Conservation (phyloP, 1,140 invertebrate species). For the Tetramorium parvispinum region DNA sequence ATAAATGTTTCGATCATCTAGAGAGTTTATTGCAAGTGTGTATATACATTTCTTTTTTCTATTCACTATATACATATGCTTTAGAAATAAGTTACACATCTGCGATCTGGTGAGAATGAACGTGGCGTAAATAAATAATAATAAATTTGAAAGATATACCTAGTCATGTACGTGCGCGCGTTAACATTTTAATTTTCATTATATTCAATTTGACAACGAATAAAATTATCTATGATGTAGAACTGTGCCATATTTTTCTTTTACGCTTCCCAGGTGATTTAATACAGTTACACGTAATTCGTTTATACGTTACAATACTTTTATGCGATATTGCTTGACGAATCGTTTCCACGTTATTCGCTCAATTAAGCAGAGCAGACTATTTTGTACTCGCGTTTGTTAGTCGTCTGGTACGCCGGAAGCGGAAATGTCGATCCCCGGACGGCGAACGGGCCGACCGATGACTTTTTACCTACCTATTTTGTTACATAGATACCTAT, state of each 20-base stretch:
- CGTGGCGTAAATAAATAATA: neutral
- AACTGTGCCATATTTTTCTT: neutral
- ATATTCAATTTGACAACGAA: neutral
- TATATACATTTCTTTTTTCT: neutral
- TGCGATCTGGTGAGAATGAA: neutral
- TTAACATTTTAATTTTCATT: neutral
- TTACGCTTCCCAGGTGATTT: neutral
- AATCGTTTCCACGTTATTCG: conserved; percentile 34
- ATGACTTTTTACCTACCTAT: conserved; percentile 44
- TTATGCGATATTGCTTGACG: neutral
- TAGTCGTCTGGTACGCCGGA: conserved; percentile 5
- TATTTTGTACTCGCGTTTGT: conserved; percentile 39
- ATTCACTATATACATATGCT: neutral
- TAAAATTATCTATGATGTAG: neutral
- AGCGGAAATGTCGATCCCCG: conserved; percentile 33
- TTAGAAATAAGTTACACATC: conserved; percentile 13
- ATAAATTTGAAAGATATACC: neutral
- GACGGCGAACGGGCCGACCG: neutral
- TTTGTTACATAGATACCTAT: conserved; percentile 22
- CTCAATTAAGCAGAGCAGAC: conserved; percentile 9
- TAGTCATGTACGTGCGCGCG: neutral
- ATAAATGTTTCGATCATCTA: neutral
- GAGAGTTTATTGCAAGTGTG: neutral
- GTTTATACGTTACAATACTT: conserved; percentile 27
- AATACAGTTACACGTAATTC: conserved; percentile 11